A percentile compares a stretch with the other conserved stretches of the same genome.
phyloP scores from a whole-genome alignment of 2,797 vertebrate species.

The Amphiprion clarkii region DNA sequence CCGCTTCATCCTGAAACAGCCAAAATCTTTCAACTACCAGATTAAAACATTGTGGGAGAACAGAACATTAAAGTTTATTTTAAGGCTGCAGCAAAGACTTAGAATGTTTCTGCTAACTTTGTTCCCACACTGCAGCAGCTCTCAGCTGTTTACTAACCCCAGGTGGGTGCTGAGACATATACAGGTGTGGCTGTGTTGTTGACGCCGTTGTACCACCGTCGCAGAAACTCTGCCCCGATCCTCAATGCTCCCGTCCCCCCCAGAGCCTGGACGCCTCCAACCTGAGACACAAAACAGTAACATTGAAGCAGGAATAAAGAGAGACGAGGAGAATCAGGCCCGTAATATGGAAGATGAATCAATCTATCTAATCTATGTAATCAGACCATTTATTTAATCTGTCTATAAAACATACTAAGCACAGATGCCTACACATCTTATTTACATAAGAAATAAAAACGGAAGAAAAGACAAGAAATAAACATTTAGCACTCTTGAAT shows the following conservation, averaged over 20 bases:
- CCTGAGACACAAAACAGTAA: conserved; percentile 79
- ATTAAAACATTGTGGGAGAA: too few relatives aligned
- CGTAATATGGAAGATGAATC: neutral
- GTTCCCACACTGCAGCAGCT: neutral
- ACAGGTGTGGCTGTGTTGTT: conserved; percentile 92
- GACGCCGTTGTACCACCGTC: conserved; percentile 94
- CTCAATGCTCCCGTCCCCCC: conserved; percentile 94
- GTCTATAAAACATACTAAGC: too few relatives aligned
- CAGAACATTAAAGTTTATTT: too few relatives aligned
- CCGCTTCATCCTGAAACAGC: too few relatives aligned
- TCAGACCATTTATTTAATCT: too few relatives aligned
- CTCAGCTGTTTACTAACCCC: conserved; percentile 88
- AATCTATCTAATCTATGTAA: too few relatives aligned
- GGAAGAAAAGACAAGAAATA: neutral
- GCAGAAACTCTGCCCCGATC: conserved; percentile 93
- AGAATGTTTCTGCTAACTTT: neutral
- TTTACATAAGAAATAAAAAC: conserved; percentile 17
- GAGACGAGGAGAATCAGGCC: neutral
- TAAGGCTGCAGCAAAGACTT: neutral
- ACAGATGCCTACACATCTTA: too few relatives aligned
- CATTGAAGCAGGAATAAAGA: neutral
- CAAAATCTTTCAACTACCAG: too few relatives aligned
- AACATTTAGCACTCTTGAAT: conserved; percentile 78
- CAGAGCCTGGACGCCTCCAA: conserved; percentile 91
- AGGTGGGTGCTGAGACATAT: conserved; percentile 94